Percentiles rank a stretch among this genome's conserved stretches.
Conservation (phyloP, 2,797 vertebrate species). For the Phoeniculus purpureus region DNA sequence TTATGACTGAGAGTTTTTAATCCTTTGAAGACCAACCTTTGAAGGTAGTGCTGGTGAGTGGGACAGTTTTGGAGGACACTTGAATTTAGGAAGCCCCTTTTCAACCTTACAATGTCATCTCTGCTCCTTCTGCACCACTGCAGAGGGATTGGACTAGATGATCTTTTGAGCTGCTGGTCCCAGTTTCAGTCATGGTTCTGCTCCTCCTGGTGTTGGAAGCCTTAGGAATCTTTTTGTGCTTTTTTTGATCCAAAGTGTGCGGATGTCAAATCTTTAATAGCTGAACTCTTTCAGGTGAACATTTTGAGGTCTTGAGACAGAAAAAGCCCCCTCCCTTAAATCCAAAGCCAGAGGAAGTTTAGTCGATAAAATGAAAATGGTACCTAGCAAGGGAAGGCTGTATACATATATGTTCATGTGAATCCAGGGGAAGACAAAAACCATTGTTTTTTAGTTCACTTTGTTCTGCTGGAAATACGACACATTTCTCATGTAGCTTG, state of each 20-base stretch:
- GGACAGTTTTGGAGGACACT: accelerated
- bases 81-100: background rate
- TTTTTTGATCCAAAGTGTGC: background rate
- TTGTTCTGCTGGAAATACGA: background rate
- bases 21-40: background rate
- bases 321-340: background rate
- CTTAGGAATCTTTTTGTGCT: background rate
- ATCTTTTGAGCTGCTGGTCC: background rate
- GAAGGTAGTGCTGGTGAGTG: background rate
- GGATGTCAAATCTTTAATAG: background rate
- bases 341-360: background rate
- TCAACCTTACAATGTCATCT: background rate
- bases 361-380: background rate
- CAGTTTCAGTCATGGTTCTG: background rate
- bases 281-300: background rate
- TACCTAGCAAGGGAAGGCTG: background rate
- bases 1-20: background rate
- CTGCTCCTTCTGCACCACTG: background rate
- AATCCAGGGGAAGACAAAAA: background rate
- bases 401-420: background rate
- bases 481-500: background rate
- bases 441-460: background rate
- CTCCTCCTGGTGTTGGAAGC: accelerated
- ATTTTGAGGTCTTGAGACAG: background rate
- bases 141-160: no score